Evolutionary conservation across 2,888 invertebrate genomes (phyloP).

Genomic region (Sarcophaga caerulescens): DNA sequence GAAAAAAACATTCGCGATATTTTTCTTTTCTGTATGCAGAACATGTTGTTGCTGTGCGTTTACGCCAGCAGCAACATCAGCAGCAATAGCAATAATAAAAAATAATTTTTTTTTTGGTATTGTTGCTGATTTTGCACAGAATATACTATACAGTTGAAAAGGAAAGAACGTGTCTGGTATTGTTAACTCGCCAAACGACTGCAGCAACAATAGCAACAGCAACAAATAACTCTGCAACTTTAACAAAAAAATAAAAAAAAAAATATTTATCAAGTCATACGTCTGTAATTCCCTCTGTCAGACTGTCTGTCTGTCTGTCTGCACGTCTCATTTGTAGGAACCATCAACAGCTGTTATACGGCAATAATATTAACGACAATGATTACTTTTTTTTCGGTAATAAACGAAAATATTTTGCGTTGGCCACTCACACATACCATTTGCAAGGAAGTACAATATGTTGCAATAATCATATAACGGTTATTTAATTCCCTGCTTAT

Average conservation of each 20-base stretch:
- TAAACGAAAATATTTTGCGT: too few relatives aligned
- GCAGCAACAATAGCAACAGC: slow-evolving; percentile 1
- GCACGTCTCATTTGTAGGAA: too few relatives aligned
- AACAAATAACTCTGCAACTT: background rate
- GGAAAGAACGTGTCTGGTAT: slow-evolving; percentile 45
- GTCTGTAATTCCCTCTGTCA: background rate
- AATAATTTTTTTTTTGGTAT: too few relatives aligned
- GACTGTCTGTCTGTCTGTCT: background rate
- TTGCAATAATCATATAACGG: background rate
- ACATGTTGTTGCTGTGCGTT: background rate
- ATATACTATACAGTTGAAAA: slow-evolving; percentile 32
- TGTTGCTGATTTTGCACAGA: background rate
- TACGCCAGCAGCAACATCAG: background rate
- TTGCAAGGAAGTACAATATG: background rate
- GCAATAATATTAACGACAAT: background rate
- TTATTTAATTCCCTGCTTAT: background rate
- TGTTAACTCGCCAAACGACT: slow-evolving; percentile 13
- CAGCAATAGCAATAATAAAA: background rate
- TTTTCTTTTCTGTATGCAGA: background rate
- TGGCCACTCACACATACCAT: background rate
- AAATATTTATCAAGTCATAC: background rate
- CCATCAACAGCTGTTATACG: background rate
- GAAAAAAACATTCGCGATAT: background rate
- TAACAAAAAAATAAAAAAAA: background rate
- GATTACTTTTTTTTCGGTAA: background rate